A percentile compares a stretch with the other conserved stretches of the same genome.
Conservation (phyloP, 53 echinoderm and acorn worm genomes). For the Astropecten irregularis region DNA sequence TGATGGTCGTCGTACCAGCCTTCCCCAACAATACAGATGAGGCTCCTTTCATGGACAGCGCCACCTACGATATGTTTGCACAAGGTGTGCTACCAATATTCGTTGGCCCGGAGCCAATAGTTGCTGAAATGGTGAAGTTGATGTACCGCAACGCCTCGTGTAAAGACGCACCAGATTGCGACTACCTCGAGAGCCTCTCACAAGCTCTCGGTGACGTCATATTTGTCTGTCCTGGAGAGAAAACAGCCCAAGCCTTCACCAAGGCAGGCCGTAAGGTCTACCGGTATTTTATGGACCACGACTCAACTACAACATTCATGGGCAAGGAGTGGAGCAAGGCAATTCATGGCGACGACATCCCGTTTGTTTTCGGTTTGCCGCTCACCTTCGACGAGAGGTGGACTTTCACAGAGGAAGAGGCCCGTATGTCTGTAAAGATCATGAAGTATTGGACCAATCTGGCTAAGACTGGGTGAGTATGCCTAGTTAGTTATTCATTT, state of each 20-base stretch:
- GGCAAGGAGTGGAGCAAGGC: constrained; percentile 22
- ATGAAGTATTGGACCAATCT: constrained; percentile 53
- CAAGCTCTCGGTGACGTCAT: constrained; percentile 26
- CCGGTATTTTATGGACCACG: constrained; percentile 25
- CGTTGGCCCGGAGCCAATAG: neutral
- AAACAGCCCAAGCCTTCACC: constrained; percentile 2
- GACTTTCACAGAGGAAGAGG: constrained; percentile 37
- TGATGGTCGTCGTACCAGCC: neutral
- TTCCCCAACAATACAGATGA: constrained; percentile 39
- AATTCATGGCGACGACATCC: constrained; percentile 42
- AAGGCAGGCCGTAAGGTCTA: constrained; percentile 25
- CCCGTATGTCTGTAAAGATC: constrained; percentile 22
- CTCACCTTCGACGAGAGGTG: neutral
- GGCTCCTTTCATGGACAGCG: constrained; percentile 25
- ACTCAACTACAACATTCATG: constrained; percentile 13
- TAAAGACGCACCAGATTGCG: constrained; percentile 4
- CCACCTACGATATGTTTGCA: neutral
- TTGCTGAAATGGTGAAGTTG: constrained; percentile 3
- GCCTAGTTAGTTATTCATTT: too few species aligned
- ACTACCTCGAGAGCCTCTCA: constrained; percentile 35
- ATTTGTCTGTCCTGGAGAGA: constrained; percentile 22
- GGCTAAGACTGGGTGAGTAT: constrained; percentile 50
- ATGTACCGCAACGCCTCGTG: constrained; percentile 21
- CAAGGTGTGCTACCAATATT: neutral
- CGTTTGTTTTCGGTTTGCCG: constrained; percentile 38